Percentiles rank a stretch among this genome's conserved stretches.
These are phyloP conservation scores for Eptesicus fuscus DNA, from an alignment of 2,113 vertebrate species.

Conservation along the genomic window DNA sequence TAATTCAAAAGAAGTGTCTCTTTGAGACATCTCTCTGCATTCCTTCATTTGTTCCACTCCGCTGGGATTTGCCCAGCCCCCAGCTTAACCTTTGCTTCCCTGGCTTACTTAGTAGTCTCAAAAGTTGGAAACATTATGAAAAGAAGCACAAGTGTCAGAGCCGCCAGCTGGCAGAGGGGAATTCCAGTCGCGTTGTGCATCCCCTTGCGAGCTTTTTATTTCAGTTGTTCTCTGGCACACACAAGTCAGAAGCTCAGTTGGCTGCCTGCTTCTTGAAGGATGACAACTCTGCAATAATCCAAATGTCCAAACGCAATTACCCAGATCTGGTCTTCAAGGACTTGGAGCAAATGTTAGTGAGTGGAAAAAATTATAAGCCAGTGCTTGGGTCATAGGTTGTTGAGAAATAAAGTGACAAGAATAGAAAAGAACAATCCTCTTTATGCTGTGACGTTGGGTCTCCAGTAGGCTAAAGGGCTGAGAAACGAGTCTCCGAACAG, in stretches of 20 bases:
- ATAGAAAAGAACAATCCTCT: conserved; percentile 14
- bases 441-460: neutral
- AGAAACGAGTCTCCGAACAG: neutral
- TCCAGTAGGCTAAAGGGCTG: conserved; percentile 17
- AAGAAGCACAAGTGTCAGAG: conserved; percentile 34
- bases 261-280: neutral
- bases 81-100: conserved; percentile 53
- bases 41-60: conserved; percentile 17
- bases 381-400: neutral
- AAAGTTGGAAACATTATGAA: conserved; percentile 39
- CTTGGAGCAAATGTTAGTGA: neutral
- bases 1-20: neutral
- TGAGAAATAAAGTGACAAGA: conserved; percentile 40
- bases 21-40: neutral
- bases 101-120: conserved; percentile 19
- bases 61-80: conserved; percentile 15
- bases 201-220: conserved; percentile 24
- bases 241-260: conserved; percentile 24
- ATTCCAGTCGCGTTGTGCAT: conserved; percentile 4
- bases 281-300: neutral
- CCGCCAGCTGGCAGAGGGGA: conserved; percentile 48
- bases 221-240: conserved; percentile 47
- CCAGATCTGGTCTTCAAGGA: neutral
- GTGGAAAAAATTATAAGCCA: neutral
- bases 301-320: neutral